Base-by-base conservation (phyloP, 2,888 invertebrate species). In the Cephalotes varians region DNA sequence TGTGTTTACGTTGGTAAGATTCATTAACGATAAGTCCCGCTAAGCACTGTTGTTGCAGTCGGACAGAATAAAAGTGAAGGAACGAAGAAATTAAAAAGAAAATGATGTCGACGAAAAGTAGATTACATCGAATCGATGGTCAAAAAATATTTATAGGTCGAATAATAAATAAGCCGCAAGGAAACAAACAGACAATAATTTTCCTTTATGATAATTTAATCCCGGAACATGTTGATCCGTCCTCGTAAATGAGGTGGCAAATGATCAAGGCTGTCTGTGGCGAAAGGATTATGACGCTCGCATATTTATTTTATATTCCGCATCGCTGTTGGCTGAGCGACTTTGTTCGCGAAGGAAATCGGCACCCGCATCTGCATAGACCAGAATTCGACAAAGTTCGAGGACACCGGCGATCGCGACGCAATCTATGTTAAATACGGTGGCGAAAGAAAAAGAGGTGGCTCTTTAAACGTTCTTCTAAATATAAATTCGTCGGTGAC, bases 401-500 rank as follows among this genome's bases (percentile, higher is more conserved):
- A 37, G 64, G 64, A 44, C 60, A 44, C 10, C 37, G 21, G n/a
- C 69, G 31, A 15, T 21, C 12, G 40, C 40, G 44, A 37, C 64
- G 37, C 47, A 47, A 83, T 81, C 79, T 85, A 81, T 80, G 88
- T 77, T 86, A 86, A n/a, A 86, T 84, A 67, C 47, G 47, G 9
- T 37, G 31, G 10, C 40, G 71, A 83, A 60, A 82, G 62, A 74
- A 83, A 74, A 74, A 67, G 77, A 85, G 74, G 44, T 65, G 58
- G 60, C 49, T 44, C 49, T 88, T 74, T 65, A 60, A 62, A 71
- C 62, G 71, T 25, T 51, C 47, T 49, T 87, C 82, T 84, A 90
- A 87, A 88, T 90, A 87, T 89, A 90, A 86, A 86, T 85, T 86
- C 65, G 83, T 79, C 67, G 82, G 88, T 92, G 92, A 92, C 93